These are phyloP conservation scores for Bubo blakistoni DNA, from an alignment of 2,113 vertebrate genomes.

Conservation along the genomic window DNA sequence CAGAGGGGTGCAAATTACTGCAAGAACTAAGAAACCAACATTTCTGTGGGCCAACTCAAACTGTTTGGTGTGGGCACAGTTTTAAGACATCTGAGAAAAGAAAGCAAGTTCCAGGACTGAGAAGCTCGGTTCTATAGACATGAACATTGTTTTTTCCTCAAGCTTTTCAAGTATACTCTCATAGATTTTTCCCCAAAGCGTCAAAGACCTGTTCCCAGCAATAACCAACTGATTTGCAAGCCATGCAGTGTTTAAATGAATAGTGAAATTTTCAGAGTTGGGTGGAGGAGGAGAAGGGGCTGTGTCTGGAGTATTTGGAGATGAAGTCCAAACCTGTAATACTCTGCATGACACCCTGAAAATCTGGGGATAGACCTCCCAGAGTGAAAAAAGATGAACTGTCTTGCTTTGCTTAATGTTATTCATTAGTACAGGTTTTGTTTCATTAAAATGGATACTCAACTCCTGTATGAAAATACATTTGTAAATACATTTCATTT, in stretches of 20 bases:
- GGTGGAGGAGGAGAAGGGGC: background rate
- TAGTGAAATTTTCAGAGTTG: background rate
- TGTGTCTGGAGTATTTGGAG: background rate
- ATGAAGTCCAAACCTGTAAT: background rate
- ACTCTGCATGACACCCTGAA: background rate
- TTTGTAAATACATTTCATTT: background rate
- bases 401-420: background rate
- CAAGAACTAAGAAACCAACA: background rate
- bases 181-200: background rate
- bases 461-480: background rate
- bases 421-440: background rate
- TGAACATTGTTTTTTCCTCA: background rate
- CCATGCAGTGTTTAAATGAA: background rate
- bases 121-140: background rate
- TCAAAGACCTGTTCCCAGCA: background rate
- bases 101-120: background rate
- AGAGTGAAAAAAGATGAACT: background rate
- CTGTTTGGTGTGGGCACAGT: background rate
- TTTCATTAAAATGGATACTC: background rate
- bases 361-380: background rate
- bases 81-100: background rate
- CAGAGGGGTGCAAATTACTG: background rate
- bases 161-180: background rate
- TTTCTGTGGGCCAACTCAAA: background rate
- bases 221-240: background rate